Evolutionary conservation across 2,113 vertebrate genomes (phyloP), one percentile per base, ranked within the genome.

Genomic region (Ploceus nigricollis): DNA sequence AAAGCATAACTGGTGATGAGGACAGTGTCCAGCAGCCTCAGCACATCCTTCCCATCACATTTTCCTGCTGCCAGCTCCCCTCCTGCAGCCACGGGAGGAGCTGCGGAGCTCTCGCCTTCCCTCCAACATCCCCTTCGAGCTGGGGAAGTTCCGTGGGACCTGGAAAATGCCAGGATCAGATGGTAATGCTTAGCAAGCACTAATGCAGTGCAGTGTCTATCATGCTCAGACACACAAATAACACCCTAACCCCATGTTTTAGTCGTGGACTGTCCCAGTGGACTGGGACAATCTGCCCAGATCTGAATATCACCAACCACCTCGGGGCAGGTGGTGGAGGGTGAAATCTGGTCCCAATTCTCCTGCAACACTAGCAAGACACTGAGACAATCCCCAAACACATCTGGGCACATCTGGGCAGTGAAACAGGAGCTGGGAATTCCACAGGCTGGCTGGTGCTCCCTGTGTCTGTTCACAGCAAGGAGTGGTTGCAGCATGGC

Each of bases 401-500:
- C 61, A 48, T 8, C 76, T 42, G 66, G 33, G 22, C 54, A 63
- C 69, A 84, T 15, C 90, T 73, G 73, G 70, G 47, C 64, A 24
- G 40, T 4, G 31, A 25, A 60, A 39, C 5, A 33, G 58, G 42
- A 63, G 35, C n/a, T 8, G 39, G 23, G 31, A 13, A 9, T 37
- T 13, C 12, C 3, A 0, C 17, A 50, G 69, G 7, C 23, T 22
- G 9, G 2, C 45, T 6, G 53, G 5, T 4, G 19, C 42, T 57
- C 35, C 23, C 31, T 5, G 2, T 3, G 48, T 1, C 30, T 14
- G 33, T 5, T 33, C 54, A 15, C 19, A 45, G 28, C 53, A 4
- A 13, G 14, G 37, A 33, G 28, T 0, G 0, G 17, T 13, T 15
- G 0, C 13, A 1, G 0, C 6, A 22, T 4, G 33, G 3, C 47